These are phyloP conservation scores for Sceloporus undulatus DNA, from an alignment of 2,113 vertebrate genomes.

Conservation along the genomic window DNA sequence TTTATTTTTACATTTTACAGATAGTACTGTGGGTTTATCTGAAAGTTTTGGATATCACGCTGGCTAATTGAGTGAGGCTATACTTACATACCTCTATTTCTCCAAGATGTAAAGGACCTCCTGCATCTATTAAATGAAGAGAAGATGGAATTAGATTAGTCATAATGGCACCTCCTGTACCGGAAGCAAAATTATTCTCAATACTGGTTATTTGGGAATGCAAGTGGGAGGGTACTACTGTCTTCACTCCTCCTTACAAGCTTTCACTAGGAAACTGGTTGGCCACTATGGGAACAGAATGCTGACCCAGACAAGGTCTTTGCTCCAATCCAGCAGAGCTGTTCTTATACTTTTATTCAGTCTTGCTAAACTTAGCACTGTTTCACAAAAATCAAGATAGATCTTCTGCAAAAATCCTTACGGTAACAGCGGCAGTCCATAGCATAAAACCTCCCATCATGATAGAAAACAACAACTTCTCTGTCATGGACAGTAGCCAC, in stretches of 20 bases:
- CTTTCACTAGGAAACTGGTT: neutral
- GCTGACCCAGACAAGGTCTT: neutral
- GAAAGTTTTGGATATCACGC: neutral
- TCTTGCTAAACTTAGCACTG: constrained; percentile 17
- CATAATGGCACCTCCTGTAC: neutral
- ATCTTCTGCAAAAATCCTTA: constrained; percentile 76
- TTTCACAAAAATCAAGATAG: constrained; percentile 22
- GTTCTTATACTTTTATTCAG: neutral
- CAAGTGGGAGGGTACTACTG: neutral
- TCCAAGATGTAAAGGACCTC: constrained; percentile 83
- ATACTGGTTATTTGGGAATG: neutral
- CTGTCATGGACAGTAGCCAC: constrained; percentile 82
- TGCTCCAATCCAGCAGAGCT: neutral
- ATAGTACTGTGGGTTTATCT: neutral
- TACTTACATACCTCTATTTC: constrained; percentile 90
- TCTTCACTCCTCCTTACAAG: neutral
- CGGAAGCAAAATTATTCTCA: neutral
- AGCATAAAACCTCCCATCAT: constrained; percentile 85
- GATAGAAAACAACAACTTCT: constrained; percentile 87
- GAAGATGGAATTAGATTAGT: constrained; percentile 38
- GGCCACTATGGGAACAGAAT: neutral
- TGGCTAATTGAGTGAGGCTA: neutral
- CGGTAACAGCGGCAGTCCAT: constrained; percentile 93
- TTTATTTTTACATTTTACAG: neutral
- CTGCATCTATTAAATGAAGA: constrained; percentile 84